These are phyloP conservation scores for Paramormyrops hopkinsi DNA, from an alignment of 2,797 vertebrate species.

Conservation along the genomic window DNA sequence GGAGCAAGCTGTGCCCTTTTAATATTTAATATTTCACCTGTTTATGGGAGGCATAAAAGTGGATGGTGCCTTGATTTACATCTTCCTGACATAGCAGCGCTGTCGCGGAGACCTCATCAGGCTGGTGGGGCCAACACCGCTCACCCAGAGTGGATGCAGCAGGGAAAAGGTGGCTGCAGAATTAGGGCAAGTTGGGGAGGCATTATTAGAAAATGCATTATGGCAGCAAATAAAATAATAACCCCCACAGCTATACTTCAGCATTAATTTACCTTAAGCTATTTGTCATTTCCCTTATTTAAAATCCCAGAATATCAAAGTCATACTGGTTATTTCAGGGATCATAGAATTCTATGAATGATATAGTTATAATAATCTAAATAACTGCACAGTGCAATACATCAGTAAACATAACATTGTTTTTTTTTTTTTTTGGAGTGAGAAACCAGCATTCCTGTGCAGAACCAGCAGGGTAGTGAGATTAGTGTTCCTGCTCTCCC, in stretches of 20 bases:
- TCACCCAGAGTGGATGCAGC: slow-evolving; percentile 40
- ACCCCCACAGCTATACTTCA: slow-evolving; percentile 61
- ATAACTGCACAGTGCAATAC: slow-evolving; percentile 54
- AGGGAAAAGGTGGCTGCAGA: slow-evolving; percentile 38
- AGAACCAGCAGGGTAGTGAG: slow-evolving; percentile 47
- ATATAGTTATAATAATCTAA: slow-evolving; percentile 59
- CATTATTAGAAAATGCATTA: slow-evolving; percentile 48
- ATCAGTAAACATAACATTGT: slow-evolving; percentile 52
- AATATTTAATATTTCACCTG: slow-evolving; percentile 46
- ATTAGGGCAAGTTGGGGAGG: slow-evolving; percentile 55
- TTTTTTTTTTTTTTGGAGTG: slow-evolving; percentile 45
- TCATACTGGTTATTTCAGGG: slow-evolving; percentile 58
- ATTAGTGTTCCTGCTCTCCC: slow-evolving; percentile 53
- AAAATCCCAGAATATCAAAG: slow-evolving; percentile 68
- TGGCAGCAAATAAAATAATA: slow-evolving; percentile 61
- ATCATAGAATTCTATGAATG: slow-evolving; percentile 66
- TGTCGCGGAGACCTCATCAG: slow-evolving; percentile 54
- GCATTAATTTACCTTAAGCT: slow-evolving; percentile 60
- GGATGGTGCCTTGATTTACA: slow-evolving; percentile 40
- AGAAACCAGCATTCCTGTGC: slow-evolving; percentile 54
- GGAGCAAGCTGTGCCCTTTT: slow-evolving; percentile 35
- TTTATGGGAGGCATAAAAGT: slow-evolving; percentile 41
- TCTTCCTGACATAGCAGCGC: slow-evolving; percentile 48
- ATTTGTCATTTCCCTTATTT: slow-evolving; percentile 63
- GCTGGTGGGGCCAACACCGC: slow-evolving; percentile 25